A percentile compares a stretch with the other conserved stretches of the same genome.
phyloP scores from a whole-genome alignment of 2,113 vertebrate species.

The Platichthys stellatus region DNA sequence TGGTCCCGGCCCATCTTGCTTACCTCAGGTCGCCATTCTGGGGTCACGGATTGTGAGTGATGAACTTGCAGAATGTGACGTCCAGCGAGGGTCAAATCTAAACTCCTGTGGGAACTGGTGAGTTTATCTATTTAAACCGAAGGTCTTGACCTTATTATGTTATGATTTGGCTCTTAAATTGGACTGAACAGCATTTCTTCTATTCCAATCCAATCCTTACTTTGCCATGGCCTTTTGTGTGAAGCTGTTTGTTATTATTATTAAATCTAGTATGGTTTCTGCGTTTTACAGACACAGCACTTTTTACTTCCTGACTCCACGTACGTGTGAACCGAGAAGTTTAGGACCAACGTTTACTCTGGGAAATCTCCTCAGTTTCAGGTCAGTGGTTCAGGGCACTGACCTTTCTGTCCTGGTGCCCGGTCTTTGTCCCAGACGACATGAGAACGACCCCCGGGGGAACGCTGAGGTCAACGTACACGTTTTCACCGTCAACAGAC shows the following conservation, averaged over 20 bases:
- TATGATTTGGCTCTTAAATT: too few species aligned
- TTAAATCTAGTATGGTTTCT: not conserved
- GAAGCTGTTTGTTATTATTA: too few species aligned
- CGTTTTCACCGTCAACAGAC: constrained; percentile 46
- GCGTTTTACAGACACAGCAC: not conserved
- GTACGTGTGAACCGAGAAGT: not conserved
- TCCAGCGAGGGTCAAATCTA: too few species aligned
- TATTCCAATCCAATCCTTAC: too few species aligned
- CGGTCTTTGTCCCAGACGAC: constrained; percentile 32
- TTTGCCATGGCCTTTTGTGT: too few species aligned
- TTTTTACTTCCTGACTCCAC: not conserved
- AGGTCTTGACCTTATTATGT: too few species aligned
- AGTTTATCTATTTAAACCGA: too few species aligned
- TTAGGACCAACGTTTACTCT: not conserved
- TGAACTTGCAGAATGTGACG: not conserved
- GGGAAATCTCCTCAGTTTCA: constrained; percentile 39
- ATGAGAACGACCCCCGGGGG: not conserved
- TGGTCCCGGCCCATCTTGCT: not conserved
- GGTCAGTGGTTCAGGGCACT: constrained; percentile 16
- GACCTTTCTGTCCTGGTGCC: not conserved
- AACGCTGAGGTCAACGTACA: constrained; percentile 23
- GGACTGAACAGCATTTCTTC: too few species aligned
- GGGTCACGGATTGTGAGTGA: not conserved
- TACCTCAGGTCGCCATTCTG: too few species aligned
- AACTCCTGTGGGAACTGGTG: too few species aligned